Evolutionary conservation across 2,888 invertebrate genomes (phyloP).

Genomic region (Agapostemon virescens): DNA sequence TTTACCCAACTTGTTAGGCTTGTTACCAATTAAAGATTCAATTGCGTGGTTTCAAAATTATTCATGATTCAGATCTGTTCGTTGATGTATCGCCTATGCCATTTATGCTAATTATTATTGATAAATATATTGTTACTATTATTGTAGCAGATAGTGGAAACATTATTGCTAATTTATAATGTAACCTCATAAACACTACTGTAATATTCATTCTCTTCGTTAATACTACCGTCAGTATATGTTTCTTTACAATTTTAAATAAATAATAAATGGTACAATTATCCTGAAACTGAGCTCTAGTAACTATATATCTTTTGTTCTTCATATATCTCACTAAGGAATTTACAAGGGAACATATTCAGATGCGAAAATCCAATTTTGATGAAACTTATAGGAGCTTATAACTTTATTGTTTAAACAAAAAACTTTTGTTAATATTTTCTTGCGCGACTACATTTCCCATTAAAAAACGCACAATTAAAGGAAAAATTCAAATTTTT

Average conservation of each 20-base stretch:
- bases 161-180: too few species aligned
- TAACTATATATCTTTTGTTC: background rate
- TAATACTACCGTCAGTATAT: background rate
- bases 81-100: constrained; percentile 5
- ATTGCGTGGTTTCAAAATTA: background rate
- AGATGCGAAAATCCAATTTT: too few species aligned
- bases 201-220: background rate
- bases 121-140: background rate
- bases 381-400: too few species aligned
- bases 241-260: background rate
- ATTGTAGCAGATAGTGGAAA: background rate
- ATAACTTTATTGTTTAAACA: too few species aligned
- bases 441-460: too few species aligned
- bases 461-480: too few species aligned
- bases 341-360: too few species aligned
- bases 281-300: background rate
- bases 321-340: background rate
- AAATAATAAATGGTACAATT: background rate
- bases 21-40: background rate
- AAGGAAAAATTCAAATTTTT: too few species aligned
- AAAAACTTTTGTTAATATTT: too few species aligned
- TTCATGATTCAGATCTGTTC: background rate
- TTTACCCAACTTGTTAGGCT: background rate
- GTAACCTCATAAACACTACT: background rate
- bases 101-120: background rate